Evolutionary conservation across 2,113 vertebrate species (phyloP), one percentile per base, ranked within the genome.

Genomic region (Grus americana): DNA sequence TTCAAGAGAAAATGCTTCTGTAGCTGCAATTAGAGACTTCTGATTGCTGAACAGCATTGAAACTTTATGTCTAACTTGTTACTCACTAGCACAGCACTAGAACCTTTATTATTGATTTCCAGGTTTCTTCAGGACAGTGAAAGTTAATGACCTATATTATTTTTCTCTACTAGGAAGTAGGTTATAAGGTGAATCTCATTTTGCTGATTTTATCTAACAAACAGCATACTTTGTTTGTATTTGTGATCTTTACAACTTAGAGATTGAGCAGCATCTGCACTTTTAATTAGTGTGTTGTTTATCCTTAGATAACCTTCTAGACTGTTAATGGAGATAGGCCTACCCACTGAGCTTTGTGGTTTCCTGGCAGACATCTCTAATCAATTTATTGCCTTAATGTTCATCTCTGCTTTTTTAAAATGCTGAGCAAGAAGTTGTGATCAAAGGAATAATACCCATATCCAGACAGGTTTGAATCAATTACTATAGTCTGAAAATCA

Each of bases 231-330:
- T 87, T 54, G 22, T 58, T 63, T 75, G 18, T 70, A 38, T 74
- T 88, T 67, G 50, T 85, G 86, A 76, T 79, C 84, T 92, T 91
- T 91, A 87, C 6, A 20, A 78, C 74, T 58, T 0, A 49, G 61
- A 72, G 66, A 54, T 70, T 73, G 73, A 71, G 42, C 66, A 90
- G 79, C 91, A 82, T 91, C 84, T 96, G 66, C 54, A 70, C 72
- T 88, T 92, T 66, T 90, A 92, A 92, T 96, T 96, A 96, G 50
- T n/a, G 23, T 61, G 36, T 55, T 95, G 47, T 89, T 95, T 95
- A 90, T 95, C 86, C 95, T 91, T 70, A 97, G 84, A 79, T 97
- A 96, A 96, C 93, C 94, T 95, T 93, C 62, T 91, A 95, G 95
- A 96, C 95, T 59, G 55, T 54, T 95, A 76, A 79, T 97, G 52